Base-by-base conservation (phyloP, 2,888 invertebrate species). In the Dorcus hopei region DNA sequence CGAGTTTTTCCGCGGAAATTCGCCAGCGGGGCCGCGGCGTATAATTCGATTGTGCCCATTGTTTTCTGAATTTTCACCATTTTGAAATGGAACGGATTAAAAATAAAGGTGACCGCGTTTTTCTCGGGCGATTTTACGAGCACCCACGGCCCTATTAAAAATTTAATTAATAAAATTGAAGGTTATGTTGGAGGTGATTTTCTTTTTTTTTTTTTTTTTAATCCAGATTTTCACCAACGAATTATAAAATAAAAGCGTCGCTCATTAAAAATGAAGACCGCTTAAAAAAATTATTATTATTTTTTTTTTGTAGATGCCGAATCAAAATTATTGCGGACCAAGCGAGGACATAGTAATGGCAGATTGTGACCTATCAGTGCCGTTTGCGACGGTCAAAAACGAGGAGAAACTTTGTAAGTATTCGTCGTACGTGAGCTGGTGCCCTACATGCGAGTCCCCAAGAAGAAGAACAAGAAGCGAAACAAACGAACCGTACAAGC, bases 381-480 rank as follows among this genome's bases (percentile, higher is more conserved):
- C 69, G 42, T 76, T 72, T 62, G 62, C 64, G 9, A 63, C 65
- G 43, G 63, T 65, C 33, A 70, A 70, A 64, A 62, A 57, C 51
- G 71, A 72, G 52, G 73, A 72, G 48, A 72, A 71, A 49, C 67
- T 65, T 51, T 76, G 75, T 61, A 76, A 74, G 63, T 76, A 71
- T 59, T 66, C 75, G 7, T 66, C 75, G 7, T 77, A 76, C 59
- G 59, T 70, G 9, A 70, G 72, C 54, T 78, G 78, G 77, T 78
- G 79, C 66, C 73, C 75, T 11, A 76, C 72, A n/a, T 79, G 78
- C 68, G 73, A 73, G 45, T 71, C 74, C 3, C 76, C 77, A 7
- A 65, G 78, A 49, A 68, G 76, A 42, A 66, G 77, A 52, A 74
- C 77, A 2, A 73, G 70, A 64, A 77, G 75, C 64, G 79, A 78